phyloP scores from a whole-genome alignment of 2,888 invertebrate species.

The Drosophila acutilabella region DNA sequence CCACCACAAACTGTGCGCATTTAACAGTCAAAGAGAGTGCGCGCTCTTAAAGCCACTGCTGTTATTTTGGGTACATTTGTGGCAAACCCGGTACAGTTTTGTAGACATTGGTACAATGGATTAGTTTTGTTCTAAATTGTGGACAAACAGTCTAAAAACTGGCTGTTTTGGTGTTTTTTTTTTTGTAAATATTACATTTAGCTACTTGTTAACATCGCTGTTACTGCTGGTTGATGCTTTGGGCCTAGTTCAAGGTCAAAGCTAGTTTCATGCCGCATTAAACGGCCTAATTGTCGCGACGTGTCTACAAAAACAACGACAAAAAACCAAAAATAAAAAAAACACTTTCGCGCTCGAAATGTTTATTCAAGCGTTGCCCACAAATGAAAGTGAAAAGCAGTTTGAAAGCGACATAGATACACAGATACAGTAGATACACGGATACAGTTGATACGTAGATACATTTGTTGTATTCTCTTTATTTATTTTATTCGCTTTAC shows the following conservation, averaged over 20 bases:
- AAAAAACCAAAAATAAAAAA: constrained; percentile 25
- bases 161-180: neutral
- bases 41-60: neutral
- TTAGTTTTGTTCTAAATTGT: neutral
- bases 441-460: neutral
- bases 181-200: constrained; percentile 25
- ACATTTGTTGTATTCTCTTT: too few relatives aligned
- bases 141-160: neutral
- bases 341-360: constrained; percentile 60
- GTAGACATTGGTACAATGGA: neutral
- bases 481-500: neutral
- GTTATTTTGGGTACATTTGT: constrained; percentile 1
- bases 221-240: constrained; percentile 33
- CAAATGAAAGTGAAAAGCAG: constrained; percentile 69
- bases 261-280: constrained; percentile 63
- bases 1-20: neutral
- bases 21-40: constrained; percentile 4
- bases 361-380: constrained; percentile 57
- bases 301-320: constrained; percentile 36
- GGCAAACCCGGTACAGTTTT: neutral
- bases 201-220: constrained; percentile 17
- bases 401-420: constrained; percentile 45
- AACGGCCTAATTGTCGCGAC: constrained; percentile 59
- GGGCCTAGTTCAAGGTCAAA: constrained; percentile 61
- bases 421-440: constrained; percentile 22